phyloP scores from a whole-genome alignment of 2,113 vertebrate genomes.

The Amphiprion percula region DNA sequence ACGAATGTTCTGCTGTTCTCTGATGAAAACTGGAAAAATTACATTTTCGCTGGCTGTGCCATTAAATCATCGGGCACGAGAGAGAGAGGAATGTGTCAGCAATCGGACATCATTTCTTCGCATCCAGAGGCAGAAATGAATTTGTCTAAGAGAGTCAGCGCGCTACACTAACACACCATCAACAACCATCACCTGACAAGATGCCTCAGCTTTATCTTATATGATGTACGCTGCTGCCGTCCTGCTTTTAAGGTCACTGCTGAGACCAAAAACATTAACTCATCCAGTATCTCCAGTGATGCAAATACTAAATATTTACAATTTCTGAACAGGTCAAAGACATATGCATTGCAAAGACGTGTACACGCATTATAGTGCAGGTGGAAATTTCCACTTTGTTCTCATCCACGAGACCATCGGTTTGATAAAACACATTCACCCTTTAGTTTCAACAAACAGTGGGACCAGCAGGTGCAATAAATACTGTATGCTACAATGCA shows the following conservation, averaged over 20 bases:
- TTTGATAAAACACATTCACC: not conserved
- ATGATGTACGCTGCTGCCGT: too few species aligned
- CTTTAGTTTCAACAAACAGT: not conserved
- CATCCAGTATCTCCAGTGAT: not conserved
- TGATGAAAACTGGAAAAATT: not conserved
- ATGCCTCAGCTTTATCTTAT: not conserved
- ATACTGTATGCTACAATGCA: not conserved
- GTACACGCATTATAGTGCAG: not conserved
- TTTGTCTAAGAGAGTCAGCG: not conserved
- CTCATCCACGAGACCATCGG: not conserved
- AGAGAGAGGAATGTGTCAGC: not conserved
- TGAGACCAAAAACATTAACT: constrained; percentile 24
- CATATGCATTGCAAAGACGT: not conserved
- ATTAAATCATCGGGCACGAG: not conserved
- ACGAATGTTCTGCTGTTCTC: not conserved
- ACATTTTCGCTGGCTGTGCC: not conserved
- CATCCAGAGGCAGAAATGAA: not conserved
- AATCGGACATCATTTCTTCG: not conserved
- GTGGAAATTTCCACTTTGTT: constrained; percentile 21
- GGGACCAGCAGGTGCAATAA: not conserved
- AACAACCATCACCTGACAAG: constrained; percentile 11
- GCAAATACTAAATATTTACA: not conserved
- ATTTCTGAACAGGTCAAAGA: not conserved
- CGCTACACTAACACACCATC: not conserved
- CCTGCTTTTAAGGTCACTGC: not conserved